Evolutionary conservation across 2,888 invertebrate genomes (phyloP).

Genomic region (Ophion ellenae): DNA sequence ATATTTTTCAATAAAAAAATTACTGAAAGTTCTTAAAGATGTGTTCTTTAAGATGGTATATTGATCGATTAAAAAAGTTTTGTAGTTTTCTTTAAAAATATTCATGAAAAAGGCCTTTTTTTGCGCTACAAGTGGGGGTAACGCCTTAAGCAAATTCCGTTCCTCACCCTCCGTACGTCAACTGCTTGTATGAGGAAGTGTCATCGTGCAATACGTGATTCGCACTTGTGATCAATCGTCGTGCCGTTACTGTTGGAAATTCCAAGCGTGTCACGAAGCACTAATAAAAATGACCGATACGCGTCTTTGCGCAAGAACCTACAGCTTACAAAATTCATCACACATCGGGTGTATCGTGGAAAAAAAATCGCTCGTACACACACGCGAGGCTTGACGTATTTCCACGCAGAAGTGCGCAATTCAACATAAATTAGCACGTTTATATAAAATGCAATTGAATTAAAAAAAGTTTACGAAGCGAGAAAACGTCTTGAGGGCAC

Average conservation of each 20-base stretch:
- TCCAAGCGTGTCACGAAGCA: constrained; percentile 22
- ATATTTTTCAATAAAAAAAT: too few relatives aligned
- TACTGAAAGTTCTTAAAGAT: too few relatives aligned
- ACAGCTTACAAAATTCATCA: constrained; percentile 7
- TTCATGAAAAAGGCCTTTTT: too few relatives aligned
- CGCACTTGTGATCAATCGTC: constrained; percentile 40
- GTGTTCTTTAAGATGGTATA: too few relatives aligned
- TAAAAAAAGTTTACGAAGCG: constrained; percentile 10
- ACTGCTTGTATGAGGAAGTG: constrained; percentile 20
- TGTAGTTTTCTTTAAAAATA: too few relatives aligned
- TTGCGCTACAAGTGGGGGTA: too few relatives aligned
- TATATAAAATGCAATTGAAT: background rate
- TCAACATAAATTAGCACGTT: background rate
- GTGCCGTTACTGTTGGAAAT: constrained; percentile 19
- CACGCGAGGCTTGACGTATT: constrained; percentile 14
- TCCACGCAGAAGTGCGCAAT: background rate
- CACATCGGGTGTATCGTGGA: background rate
- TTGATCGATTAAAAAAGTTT: too few relatives aligned
- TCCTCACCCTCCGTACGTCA: background rate
- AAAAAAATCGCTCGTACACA: constrained; percentile 17
- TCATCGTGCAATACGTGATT: constrained; percentile 33
- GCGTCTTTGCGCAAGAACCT: background rate
- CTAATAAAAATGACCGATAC: constrained; percentile 22
- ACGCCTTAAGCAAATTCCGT: background rate
- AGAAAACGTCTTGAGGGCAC: constrained; percentile 13